Conservation (phyloP, 2,888 invertebrate genomes). For the Aproaerema taeniolella region DNA sequence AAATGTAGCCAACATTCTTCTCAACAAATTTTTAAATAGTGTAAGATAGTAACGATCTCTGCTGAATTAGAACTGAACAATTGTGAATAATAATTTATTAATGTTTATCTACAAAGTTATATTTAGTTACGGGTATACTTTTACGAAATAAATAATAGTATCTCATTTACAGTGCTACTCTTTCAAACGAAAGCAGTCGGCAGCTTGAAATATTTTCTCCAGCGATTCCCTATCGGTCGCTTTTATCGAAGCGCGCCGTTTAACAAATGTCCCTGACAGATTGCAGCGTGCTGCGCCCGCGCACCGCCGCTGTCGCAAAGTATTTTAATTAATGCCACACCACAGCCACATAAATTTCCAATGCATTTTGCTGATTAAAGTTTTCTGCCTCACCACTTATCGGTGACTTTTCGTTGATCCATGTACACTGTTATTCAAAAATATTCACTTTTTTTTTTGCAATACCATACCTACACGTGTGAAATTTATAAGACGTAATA, state of each 20-base stretch:
- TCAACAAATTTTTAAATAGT: no score
- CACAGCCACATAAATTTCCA: conserved; percentile 48
- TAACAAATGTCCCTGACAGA: conserved; percentile 40
- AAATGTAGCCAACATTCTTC: no score
- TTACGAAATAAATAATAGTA: no score
- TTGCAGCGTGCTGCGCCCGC: conserved; percentile 37
- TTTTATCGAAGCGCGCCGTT: conserved; percentile 29
- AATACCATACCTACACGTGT: no score
- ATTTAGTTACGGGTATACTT: no score
- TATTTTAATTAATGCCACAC: conserved; percentile 66
- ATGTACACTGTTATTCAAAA: conserved; percentile 11
- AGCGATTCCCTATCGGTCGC: conserved; percentile 12
- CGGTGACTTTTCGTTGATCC: conserved; percentile 21
- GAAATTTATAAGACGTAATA: no score
- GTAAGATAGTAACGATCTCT: no score
- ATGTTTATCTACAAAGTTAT: no score
- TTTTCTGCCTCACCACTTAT: conserved; percentile 31
- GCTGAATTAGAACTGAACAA: no score
- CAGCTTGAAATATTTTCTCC: not conserved
- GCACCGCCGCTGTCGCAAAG: conserved; percentile 37
- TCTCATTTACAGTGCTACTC: no score
- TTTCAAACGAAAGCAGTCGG: not conserved
- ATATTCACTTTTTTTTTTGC: no score
- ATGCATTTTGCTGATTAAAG: conserved; percentile 50
- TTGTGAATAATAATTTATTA: no score